Evolutionary conservation across 2,888 invertebrate species (phyloP).

Genomic region (Capitulum mitella): DNA sequence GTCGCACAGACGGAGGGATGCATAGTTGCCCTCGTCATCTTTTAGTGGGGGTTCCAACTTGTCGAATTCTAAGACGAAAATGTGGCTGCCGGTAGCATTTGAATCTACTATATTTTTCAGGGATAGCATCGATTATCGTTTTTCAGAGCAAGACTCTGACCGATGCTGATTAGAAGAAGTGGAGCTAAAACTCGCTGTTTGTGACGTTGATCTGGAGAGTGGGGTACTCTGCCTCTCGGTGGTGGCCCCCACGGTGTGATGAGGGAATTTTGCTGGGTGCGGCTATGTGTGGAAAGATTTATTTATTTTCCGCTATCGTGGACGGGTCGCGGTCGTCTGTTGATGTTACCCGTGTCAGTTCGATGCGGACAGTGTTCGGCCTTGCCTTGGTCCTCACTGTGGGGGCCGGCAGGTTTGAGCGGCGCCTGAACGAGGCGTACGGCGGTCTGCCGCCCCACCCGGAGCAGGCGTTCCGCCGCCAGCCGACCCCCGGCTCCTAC

Average conservation of each 20-base stretch:
- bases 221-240: neutral
- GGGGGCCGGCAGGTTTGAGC: neutral
- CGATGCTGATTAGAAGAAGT: too few species aligned
- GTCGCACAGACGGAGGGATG: too few species aligned
- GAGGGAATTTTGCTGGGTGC: neutral
- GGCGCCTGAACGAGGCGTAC: neutral
- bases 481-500: conserved; percentile 2
- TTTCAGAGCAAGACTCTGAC: too few species aligned
- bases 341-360: neutral
- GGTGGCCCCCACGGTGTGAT: neutral
- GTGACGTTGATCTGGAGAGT: too few species aligned
- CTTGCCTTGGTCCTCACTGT: neutral
- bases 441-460: neutral
- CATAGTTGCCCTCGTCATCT: neutral
- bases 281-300: neutral
- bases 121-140: too few species aligned
- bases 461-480: neutral
- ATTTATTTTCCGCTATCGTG: neutral
- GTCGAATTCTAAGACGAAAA: neutral
- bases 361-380: neutral
- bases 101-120: too few species aligned
- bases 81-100: too few species aligned
- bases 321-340: neutral
- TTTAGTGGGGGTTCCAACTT: neutral
- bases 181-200: too few species aligned